Conservation (phyloP, 2,888 invertebrate genomes). For the Sphaerophoria taeniata region DNA sequence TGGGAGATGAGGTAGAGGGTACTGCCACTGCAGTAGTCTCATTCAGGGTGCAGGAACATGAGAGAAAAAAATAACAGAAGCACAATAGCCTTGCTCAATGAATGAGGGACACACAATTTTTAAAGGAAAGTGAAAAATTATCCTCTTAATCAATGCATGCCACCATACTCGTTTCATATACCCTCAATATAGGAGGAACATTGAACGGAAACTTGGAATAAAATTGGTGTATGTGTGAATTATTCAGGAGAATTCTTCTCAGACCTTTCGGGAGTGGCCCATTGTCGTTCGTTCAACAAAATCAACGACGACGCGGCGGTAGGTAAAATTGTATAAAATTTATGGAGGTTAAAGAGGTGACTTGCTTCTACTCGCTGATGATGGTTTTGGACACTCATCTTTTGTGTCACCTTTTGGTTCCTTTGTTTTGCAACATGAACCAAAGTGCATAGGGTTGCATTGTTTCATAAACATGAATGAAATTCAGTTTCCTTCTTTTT, state of each 20-base stretch:
- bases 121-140: slow-evolving; percentile 64
- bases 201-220: slow-evolving; percentile 51
- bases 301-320: background rate
- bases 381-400: slow-evolving; percentile 55
- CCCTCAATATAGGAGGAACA: background rate
- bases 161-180: background rate
- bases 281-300: too few relatives aligned
- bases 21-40: background rate
- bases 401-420: slow-evolving; percentile 36
- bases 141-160: slow-evolving; percentile 74
- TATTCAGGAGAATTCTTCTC: slow-evolving; percentile 57
- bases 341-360: slow-evolving; percentile 60
- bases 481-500: slow-evolving; percentile 11
- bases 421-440: background rate
- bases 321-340: background rate
- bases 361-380: background rate
- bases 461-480: slow-evolving; percentile 44
- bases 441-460: slow-evolving; percentile 40
- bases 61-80: slow-evolving; percentile 58
- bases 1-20: background rate
- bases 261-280: slow-evolving; percentile 38
- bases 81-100: slow-evolving; percentile 52
- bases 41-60: slow-evolving; percentile 30
- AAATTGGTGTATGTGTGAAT: slow-evolving; percentile 49
- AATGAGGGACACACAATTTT: slow-evolving; percentile 5